Base-by-base conservation (phyloP, 2,113 vertebrate genomes). In the Pteronura brasiliensis region DNA sequence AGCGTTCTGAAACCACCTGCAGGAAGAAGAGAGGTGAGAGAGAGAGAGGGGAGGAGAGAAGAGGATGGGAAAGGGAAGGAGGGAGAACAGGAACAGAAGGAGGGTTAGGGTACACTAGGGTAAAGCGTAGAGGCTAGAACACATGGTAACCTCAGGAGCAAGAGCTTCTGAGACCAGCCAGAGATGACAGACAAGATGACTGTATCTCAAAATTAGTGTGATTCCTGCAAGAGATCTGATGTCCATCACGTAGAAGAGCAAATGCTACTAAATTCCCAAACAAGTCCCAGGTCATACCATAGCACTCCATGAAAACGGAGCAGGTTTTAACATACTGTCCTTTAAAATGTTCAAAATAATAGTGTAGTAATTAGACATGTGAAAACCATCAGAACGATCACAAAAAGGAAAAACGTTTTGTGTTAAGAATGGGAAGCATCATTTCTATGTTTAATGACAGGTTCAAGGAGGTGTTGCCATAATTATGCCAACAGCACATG, bases 141-240 rank as follows among this genome's bases (percentile, higher is more conserved):
- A 34, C 8, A 4, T 1, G 29, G 6, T 36, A 44, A 67, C n/a
- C 44, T 39, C 10, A 49, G 39, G 6, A 71, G 21, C 27, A 69
- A n/a, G 1, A n/a, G 36, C 61, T 39, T n/a, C 55, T 3, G 6
- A 15, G n/a, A 52, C 15, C n/a, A 47, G 23, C 4, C 29, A 27
- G 27, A 72, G 42, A 49, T 25, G 10, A 65, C 36, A 10, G 18
- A 52, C 5, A 31, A 6, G 23, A 4, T 7, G 2, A 63, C 21
- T 14, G 11, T 4, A 0, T 18, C 11, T 27, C 3, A 1, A 1
- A 6, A 6, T 47, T 21, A 59, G 25, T 42, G 3, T 6, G 11
- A 17, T 36, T 29, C 13, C 29, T 9, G 3, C 4, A 31, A 36
- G n/a, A 36, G 15, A 63, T 31, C 7, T 23, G n/a, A 42, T 39